Conservation (phyloP, 2,113 vertebrate species). For the Coryphaenoides rupestris region DNA sequence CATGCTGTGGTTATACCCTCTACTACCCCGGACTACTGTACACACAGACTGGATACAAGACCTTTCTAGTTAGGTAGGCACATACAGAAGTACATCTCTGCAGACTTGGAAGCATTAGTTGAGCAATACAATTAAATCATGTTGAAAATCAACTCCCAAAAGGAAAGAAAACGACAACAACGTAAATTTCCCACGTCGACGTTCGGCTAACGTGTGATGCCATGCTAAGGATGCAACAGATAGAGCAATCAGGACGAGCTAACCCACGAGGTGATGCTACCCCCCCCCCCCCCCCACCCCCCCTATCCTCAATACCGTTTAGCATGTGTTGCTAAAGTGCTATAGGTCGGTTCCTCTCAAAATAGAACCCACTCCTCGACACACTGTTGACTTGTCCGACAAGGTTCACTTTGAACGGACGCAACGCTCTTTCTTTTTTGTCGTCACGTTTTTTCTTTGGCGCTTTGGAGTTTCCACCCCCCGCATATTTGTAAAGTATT, state of each 20-base stretch:
- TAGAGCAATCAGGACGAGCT: conserved; percentile 32
- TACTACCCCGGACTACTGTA: not conserved
- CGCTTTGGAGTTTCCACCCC: conserved; percentile 34
- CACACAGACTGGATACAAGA: conserved; percentile 33
- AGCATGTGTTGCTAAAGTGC: conserved; percentile 66
- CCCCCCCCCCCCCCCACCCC: too few species aligned
- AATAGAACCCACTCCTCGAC: conserved; percentile 23
- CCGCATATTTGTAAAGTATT: not conserved
- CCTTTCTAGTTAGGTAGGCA: conserved; percentile 58
- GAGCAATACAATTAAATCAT: conserved; percentile 33
- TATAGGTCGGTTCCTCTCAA: conserved; percentile 50
- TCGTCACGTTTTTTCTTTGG: conserved; percentile 62
- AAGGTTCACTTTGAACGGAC: conserved; percentile 18
- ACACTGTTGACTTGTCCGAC: conserved; percentile 28
- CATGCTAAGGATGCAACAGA: conserved; percentile 35
- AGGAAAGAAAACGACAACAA: conserved; percentile 19
- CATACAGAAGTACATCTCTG: conserved; percentile 67
- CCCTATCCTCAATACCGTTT: conserved; percentile 6
- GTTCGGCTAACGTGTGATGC: conserved; percentile 25
- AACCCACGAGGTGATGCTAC: not conserved
- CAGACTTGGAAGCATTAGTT: conserved; percentile 68
- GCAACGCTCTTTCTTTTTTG: conserved; percentile 27
- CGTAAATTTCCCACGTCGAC: conserved; percentile 10
- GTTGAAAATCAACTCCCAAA: conserved; percentile 41
- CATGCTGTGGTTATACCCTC: not conserved